These are phyloP conservation scores for Chrysolina oricalcia DNA, from an alignment of 2,888 invertebrate species.

Conservation along the genomic window DNA sequence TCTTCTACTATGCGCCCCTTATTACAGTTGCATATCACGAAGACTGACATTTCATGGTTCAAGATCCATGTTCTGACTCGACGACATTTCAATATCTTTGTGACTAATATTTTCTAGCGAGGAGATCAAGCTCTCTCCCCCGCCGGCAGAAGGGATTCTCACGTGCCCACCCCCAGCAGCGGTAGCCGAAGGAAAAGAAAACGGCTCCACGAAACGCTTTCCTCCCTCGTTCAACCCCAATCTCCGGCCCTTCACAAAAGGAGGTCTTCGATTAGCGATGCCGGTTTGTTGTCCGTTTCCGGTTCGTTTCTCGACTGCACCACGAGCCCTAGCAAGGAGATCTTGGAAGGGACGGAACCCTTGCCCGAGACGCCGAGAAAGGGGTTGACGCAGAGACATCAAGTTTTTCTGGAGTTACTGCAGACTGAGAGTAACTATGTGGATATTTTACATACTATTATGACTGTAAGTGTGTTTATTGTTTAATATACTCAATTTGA, in stretches of 20 bases:
- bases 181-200: conserved; percentile 86
- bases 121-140: conserved; percentile 73
- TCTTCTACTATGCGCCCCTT: too few species aligned
- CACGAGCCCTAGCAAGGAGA: conserved; percentile 80
- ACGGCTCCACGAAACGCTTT: conserved; percentile 78
- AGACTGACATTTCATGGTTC: neutral
- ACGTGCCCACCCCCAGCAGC: conserved; percentile 72
- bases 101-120: conserved; percentile 65
- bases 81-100: too few species aligned
- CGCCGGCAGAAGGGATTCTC: conserved; percentile 74
- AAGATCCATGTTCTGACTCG: neutral
- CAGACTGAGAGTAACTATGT: conserved; percentile 99
- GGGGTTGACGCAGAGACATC: conserved; percentile 83
- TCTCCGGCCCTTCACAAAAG: conserved; percentile 82
- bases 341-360: conserved; percentile 71
- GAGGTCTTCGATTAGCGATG: conserved; percentile 89
- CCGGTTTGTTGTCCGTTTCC: conserved; percentile 87
- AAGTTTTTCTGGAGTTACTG: conserved; percentile 92
- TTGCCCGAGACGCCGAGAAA: conserved; percentile 79
- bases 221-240: conserved; percentile 74
- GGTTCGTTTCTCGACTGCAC: conserved; percentile 93
- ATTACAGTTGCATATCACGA: too few species aligned
- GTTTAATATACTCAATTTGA: too few species aligned
- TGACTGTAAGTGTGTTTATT: conserved; percentile 79
- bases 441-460: conserved; percentile 92